A percentile compares a stretch with the other conserved stretches of the same genome.
Evolutionary conservation across 2,888 invertebrate genomes (phyloP).

Genomic region (Lithophane socia): DNA sequence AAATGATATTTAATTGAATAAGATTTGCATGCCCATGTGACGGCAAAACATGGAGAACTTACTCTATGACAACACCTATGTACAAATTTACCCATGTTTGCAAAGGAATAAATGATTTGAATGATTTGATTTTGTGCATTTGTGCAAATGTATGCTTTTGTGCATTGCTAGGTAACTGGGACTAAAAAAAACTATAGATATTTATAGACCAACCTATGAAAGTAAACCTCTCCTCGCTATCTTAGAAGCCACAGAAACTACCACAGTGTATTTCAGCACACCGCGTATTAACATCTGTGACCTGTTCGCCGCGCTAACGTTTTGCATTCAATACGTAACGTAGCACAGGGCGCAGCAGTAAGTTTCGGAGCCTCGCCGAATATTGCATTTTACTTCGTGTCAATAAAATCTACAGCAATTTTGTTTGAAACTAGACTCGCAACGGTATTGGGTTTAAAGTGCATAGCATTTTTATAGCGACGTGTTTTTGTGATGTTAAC

Average conservation of each 20-base stretch:
- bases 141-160: neutral
- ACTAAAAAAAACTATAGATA: neutral
- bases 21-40: no score
- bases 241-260: neutral
- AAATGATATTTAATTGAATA: no score
- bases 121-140: no score
- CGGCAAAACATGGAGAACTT: no score
- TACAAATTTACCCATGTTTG: no score
- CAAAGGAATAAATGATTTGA: no score
- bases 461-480: conserved; percentile 38
- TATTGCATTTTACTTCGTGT: conserved; percentile 55
- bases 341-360: conserved; percentile 7
- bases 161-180: neutral
- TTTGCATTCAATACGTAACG: conserved; percentile 25
- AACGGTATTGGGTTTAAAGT: conserved; percentile 51
- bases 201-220: neutral
- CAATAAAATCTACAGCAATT: conserved; percentile 51
- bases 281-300: conserved; percentile 36
- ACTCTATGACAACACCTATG: no score
- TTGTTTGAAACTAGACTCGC: conserved; percentile 37
- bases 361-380: conserved; percentile 45
- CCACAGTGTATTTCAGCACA: conserved; percentile 11
- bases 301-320: conserved; percentile 4
- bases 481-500: conserved; percentile 4
- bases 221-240: conserved; percentile 1